Base-by-base conservation (phyloP, 2,888 invertebrate species). In the Chymomyza caudatula region DNA sequence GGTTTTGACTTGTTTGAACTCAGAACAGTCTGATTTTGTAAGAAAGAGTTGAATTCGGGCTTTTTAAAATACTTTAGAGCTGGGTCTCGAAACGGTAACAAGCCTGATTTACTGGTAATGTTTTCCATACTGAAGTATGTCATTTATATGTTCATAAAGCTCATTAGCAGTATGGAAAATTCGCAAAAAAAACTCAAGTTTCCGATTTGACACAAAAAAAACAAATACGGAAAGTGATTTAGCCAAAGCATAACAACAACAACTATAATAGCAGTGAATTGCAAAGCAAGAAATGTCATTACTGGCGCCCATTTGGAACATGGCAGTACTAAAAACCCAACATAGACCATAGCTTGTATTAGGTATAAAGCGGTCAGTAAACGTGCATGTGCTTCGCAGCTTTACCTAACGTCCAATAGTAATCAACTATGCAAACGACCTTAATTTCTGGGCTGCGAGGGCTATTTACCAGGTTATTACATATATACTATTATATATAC, bases 181-280 rank as follows among this genome's bases (percentile, higher is more conserved):
- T 79, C 85, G 81, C 82, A 82, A 78, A 77, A 77, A 80, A 77
- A 80, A 80, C 78, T 71, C 63, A 67, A 75, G 75, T 85, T 85
- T 85, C 71, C 80, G 73, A 65, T 77, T 68, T 82, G 80, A 78
- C 78, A 85, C 70, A 78, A 56, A 68, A 74, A 68, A 70, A 60
- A 70, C 72, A 73, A 71, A 82, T 78, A 78, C 75, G 80, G 80
- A 80, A 80, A 80, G 84, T 84, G 84, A 80, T 84, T 80, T 84
- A 70, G 15, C 69, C 65, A 70, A 52, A 42, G 25, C 22, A 52
- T 5, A 51, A 69, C 53, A 55, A 57, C 70, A 77, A 71, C 63
- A 69, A 82, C 82, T n/a, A 79, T 73, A 42, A 42, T 74, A 76
- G 59, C 74, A 65, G 67, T 64, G 22, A 11, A 72, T 63, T 19